phyloP scores from a whole-genome alignment of 37 sponge, comb jelly and placozoan species.

The Aphrocallistes beatrix region DNA sequence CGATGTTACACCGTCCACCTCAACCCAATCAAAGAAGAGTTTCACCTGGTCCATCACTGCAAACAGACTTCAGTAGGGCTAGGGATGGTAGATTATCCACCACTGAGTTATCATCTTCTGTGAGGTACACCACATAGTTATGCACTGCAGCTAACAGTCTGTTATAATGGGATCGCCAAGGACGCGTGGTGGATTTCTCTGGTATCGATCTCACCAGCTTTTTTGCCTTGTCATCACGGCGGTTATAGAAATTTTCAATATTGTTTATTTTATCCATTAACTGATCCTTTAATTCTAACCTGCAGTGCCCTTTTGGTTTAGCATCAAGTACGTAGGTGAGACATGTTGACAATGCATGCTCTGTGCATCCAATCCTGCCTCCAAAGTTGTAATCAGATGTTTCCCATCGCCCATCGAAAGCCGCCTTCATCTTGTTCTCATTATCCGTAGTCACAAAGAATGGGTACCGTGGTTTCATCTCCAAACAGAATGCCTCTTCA shows the following conservation, averaged over 20 bases:
- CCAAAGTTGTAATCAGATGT: neutral
- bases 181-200: neutral
- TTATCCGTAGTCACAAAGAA: conserved; percentile 12
- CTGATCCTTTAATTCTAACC: neutral
- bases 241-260: neutral
- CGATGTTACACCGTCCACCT: neutral
- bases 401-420: conserved; percentile 18
- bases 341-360: neutral
- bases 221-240: neutral
- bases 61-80: neutral
- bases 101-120: neutral
- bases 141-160: neutral
- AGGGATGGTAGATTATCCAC: neutral
- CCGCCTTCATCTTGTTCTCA: conserved; percentile 16
- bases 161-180: conserved; percentile 7
- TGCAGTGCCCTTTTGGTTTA: neutral
- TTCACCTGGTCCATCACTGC: neutral
- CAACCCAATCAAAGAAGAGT: neutral
- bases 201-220: neutral
- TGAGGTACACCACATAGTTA: neutral
- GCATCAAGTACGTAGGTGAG: neutral
- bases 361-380: conserved; percentile 18
- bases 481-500: neutral
- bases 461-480: conserved; percentile 14
- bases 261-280: neutral